Conservation (phyloP, 1,140 invertebrate species). For the Drosophila bocqueti region DNA sequence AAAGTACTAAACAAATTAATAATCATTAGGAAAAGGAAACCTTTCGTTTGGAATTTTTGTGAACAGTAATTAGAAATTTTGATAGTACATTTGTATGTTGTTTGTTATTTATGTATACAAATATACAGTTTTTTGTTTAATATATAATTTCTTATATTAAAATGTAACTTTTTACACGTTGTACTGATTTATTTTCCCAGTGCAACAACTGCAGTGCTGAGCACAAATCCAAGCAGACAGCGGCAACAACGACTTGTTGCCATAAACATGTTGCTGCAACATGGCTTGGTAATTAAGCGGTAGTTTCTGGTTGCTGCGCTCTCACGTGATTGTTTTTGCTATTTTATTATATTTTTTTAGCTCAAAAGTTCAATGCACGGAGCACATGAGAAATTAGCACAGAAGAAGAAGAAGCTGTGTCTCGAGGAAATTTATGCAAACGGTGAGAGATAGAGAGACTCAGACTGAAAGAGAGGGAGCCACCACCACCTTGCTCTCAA, state of each 20-base stretch:
- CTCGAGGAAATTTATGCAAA: constrained; percentile 50
- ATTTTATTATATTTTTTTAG: constrained; percentile 40
- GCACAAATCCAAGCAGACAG: constrained; percentile 26
- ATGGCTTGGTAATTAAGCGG: constrained; percentile 73
- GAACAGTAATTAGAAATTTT: no score
- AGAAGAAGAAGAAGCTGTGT: constrained; percentile 43
- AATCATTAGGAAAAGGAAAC: no score
- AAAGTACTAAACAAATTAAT: not conserved
- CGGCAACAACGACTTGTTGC: constrained; percentile 59
- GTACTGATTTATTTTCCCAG: not conserved
- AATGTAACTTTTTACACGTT: rapidly evolving
- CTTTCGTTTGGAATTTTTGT: no score
- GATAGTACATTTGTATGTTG: no score
- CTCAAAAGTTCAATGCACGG: constrained; percentile 74
- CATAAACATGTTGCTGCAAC: constrained; percentile 76
- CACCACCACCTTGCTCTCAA: constrained; percentile 11
- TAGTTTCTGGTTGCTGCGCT: constrained; percentile 35
- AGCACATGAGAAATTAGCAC: constrained; percentile 78
- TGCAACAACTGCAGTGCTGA: constrained; percentile 22
- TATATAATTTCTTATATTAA: not conserved
- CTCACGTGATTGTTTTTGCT: constrained; percentile 56
- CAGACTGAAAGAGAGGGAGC: not conserved
- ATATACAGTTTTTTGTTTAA: no score
- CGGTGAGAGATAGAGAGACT: constrained; percentile 17
- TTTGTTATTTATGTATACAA: no score